These are phyloP conservation scores for Drosophila helvetica DNA, from an alignment of 2,888 invertebrate species.

Conservation along the genomic window DNA sequence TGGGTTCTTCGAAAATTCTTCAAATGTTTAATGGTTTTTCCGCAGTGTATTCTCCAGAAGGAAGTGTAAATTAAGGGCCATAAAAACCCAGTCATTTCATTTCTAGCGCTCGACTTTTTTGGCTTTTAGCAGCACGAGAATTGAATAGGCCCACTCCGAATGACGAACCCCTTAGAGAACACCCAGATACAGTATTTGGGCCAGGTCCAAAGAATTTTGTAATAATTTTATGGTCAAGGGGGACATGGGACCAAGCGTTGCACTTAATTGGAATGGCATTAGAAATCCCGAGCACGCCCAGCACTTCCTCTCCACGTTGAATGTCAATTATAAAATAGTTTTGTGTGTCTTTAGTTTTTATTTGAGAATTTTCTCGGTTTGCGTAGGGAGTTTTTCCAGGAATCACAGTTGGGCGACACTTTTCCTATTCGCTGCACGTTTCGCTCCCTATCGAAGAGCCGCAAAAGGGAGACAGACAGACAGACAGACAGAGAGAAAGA, in stretches of 20 bases:
- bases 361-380: conserved; percentile 8
- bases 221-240: conserved; percentile 58
- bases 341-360: conserved; percentile 8
- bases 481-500: conserved; percentile 3
- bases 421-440: conserved; percentile 46
- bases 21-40: background rate
- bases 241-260: conserved; percentile 1
- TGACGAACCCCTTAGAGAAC: background rate
- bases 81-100: conserved; percentile 52
- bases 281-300: conserved; percentile 58
- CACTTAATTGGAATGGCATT: conserved; percentile 65
- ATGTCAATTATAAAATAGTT: conserved; percentile 19
- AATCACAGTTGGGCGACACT: conserved; percentile 45
- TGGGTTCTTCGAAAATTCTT: background rate
- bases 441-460: conserved; percentile 31
- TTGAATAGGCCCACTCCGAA: conserved; percentile 27
- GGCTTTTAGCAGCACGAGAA: conserved; percentile 77
- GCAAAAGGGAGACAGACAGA: background rate
- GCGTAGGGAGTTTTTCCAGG: conserved; percentile 31
- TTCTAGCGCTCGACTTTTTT: conserved; percentile 65
- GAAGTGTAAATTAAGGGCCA: conserved; percentile 78
- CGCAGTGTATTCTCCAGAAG: conserved; percentile 42
- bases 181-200: background rate
- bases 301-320: conserved; percentile 18
- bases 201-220: conserved; percentile 17